Percentiles rank a stretch among this genome's conserved stretches.
phyloP scores from a whole-genome alignment of 2,888 invertebrate species.

The Andrena praecox region DNA sequence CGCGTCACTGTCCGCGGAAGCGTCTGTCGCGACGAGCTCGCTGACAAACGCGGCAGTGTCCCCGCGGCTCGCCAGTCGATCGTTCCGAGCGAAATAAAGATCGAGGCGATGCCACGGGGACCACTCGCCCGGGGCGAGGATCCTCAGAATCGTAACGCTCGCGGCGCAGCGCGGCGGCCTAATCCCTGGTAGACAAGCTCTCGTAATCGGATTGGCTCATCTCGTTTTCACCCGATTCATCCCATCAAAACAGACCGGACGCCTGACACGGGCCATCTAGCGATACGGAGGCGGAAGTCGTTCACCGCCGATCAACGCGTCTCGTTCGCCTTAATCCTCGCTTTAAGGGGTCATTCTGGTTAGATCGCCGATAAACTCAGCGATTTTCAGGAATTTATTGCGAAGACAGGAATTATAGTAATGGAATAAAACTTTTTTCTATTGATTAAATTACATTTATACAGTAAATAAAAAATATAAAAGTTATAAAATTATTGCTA shows the following conservation, averaged over 20 bases:
- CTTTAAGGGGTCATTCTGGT: too few relatives aligned
- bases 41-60: neutral
- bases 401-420: too few relatives aligned
- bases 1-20: slow-evolving; percentile 34
- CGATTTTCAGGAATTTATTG: too few relatives aligned
- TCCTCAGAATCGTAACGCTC: slow-evolving; percentile 8
- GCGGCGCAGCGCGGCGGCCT: slow-evolving; percentile 52
- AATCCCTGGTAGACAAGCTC: slow-evolving; percentile 74
- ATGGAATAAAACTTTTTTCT: too few relatives aligned
- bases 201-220: slow-evolving; percentile 76
- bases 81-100: neutral
- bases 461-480: too few relatives aligned
- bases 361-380: too few relatives aligned
- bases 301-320: slow-evolving; percentile 42
- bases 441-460: too few relatives aligned
- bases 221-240: slow-evolving; percentile 73
- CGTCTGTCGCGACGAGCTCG: slow-evolving; percentile 1
- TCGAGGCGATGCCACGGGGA: neutral
- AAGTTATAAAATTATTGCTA: too few relatives aligned
- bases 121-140: slow-evolving; percentile 7
- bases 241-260: slow-evolving; percentile 72
- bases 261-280: slow-evolving; percentile 30
- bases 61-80: neutral
- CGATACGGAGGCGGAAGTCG: slow-evolving; percentile 45
- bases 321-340: slow-evolving; percentile 24